phyloP scores from a whole-genome alignment of 2,888 invertebrate genomes.

The Acanthococcus lagerstroemiae region DNA sequence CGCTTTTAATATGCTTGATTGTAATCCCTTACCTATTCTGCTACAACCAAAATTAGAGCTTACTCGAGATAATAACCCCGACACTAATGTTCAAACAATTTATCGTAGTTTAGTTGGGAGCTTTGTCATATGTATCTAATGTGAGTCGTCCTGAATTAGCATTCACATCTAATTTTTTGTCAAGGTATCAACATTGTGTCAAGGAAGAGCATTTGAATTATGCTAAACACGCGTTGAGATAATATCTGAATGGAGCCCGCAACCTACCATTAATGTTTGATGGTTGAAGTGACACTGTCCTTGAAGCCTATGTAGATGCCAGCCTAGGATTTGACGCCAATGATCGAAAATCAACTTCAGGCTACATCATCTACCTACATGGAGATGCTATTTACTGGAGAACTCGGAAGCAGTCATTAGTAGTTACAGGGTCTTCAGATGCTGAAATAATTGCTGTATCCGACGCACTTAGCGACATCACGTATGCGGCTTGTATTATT shows the following conservation, averaged over 20 bases:
- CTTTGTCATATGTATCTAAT: not conserved
- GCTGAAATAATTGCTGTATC: not conserved
- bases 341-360: not conserved
- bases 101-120: not conserved
- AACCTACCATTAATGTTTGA: not conserved
- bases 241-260: not conserved
- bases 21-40: not conserved
- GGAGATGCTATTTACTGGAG: not conserved
- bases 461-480: not conserved
- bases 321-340: not conserved
- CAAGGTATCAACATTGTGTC: not conserved
- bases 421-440: not conserved
- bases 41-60: not conserved
- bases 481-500: not conserved
- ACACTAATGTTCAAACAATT: not conserved
- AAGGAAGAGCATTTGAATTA: not conserved
- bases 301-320: not conserved
- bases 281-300: not conserved
- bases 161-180: not conserved
- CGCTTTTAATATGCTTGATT: not conserved
- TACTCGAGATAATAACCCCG: too few species aligned
- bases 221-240: not conserved
- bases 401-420: not conserved
- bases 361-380: not conserved
- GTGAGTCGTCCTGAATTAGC: not conserved